Conservation (phyloP, 2,888 invertebrate species). For the Ischnura elegans region DNA sequence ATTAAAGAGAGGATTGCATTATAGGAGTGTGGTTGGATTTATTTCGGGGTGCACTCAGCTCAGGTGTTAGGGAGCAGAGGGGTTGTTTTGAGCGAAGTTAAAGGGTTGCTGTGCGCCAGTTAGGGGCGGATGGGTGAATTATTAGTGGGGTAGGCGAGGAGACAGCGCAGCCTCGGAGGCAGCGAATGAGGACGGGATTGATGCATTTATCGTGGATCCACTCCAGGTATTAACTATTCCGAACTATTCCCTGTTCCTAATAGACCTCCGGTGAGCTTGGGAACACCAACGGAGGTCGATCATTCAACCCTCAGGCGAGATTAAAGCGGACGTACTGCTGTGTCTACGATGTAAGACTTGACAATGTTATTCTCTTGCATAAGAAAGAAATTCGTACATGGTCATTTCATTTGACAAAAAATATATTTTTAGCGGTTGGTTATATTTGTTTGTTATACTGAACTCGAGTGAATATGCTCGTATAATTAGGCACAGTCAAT, state of each 20-base stretch:
- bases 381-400: no score
- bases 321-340: not conserved
- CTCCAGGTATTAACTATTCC: not conserved
- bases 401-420: no score
- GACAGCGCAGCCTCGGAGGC: not conserved
- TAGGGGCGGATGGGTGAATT: not conserved
- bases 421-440: no score
- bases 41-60: not conserved
- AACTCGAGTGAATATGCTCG: no score
- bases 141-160: not conserved
- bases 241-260: not conserved
- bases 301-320: not conserved
- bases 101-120: not conserved
- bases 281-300: not conserved
- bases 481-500: no score
- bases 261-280: not conserved
- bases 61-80: not conserved
- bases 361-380: no score
- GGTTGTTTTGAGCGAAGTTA: not conserved
- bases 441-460: no score
- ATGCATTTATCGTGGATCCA: slow-evolving; percentile 23
- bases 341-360: not conserved
- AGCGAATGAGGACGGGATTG: not conserved
- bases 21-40: not conserved
- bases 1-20: not conserved